phyloP scores from a whole-genome alignment of 2,113 vertebrate species.

The Burhinus oedicnemus region DNA sequence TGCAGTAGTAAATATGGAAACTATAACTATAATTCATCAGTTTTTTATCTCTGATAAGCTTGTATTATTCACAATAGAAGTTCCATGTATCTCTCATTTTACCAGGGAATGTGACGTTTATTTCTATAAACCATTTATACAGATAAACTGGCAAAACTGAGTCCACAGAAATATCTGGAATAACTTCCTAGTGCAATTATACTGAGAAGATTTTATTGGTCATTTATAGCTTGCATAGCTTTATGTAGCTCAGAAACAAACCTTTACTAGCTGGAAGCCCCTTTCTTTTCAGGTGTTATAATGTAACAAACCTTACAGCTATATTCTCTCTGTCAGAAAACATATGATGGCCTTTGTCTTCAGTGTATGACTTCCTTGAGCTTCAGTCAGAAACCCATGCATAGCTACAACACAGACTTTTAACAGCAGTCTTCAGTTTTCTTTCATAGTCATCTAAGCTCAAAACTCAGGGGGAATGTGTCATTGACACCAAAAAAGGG shows the following conservation, averaged over 20 bases:
- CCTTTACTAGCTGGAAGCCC: background rate
- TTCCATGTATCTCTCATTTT: slow-evolving; percentile 21
- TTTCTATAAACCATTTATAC: slow-evolving; percentile 20
- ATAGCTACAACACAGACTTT: background rate
- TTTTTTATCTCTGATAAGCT: slow-evolving; percentile 54
- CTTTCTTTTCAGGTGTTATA: background rate
- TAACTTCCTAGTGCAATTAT: background rate
- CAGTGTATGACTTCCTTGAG: background rate
- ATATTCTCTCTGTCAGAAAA: background rate
- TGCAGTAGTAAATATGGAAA: slow-evolving; percentile 64
- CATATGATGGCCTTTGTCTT: background rate
- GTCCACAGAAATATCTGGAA: background rate
- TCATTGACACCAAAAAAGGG: background rate
- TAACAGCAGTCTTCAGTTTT: background rate
- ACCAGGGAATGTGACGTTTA: slow-evolving; percentile 30
- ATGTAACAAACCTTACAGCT: background rate
- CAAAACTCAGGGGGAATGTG: background rate
- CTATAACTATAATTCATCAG: slow-evolving; percentile 47
- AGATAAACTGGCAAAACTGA: slow-evolving; percentile 22
- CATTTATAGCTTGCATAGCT: background rate
- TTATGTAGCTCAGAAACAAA: background rate
- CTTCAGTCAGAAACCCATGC: background rate
- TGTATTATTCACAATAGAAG: slow-evolving; percentile 36
- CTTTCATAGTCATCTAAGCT: background rate
- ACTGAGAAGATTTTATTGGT: background rate